Evolutionary conservation across 1,140 invertebrate genomes (phyloP).

Genomic region (Ylistrum balloti): DNA sequence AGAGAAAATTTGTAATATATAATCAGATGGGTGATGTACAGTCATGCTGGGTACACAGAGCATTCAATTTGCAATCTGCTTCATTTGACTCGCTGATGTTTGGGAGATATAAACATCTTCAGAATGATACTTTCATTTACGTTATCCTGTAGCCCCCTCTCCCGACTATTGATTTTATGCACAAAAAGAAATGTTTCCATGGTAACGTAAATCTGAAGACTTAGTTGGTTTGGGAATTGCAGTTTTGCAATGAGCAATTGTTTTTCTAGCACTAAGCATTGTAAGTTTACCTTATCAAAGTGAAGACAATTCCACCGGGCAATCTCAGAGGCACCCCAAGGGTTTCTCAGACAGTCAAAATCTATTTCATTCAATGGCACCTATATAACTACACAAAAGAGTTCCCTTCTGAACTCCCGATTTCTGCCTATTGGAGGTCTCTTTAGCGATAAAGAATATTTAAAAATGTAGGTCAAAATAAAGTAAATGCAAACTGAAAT

Average conservation of each 20-base stretch:
- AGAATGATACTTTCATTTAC: conserved; percentile 20
- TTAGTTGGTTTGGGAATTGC: conserved; percentile 33
- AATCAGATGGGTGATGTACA: not conserved
- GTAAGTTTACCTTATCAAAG: conserved; percentile 29
- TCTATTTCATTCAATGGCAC: not conserved
- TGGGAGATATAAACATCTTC: not conserved
- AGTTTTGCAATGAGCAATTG: conserved; percentile 38
- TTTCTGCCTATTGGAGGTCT: not conserved
- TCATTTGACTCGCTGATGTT: conserved; percentile 34
- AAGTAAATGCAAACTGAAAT: not conserved
- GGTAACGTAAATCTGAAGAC: not conserved
- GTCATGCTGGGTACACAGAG: not conserved
- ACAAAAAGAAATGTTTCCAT: conserved; percentile 30
- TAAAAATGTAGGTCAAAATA: not conserved
- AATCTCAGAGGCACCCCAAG: not conserved
- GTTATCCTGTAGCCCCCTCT: not conserved
- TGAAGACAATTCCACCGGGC: conserved; percentile 6
- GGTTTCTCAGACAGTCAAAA: not conserved
- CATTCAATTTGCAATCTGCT: conserved; percentile 34
- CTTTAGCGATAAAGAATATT: not conserved
- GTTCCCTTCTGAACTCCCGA: not conserved
- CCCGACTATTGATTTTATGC: conserved; percentile 32
- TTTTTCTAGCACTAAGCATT: conserved; percentile 17
- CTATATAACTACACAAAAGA: not conserved
- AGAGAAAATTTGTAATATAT: conserved; percentile 8